A percentile compares a stretch with the other conserved stretches of the same genome.
These are phyloP conservation scores for Ormyrus thymus DNA, from an alignment of 2,888 invertebrate species.

Conservation along the genomic window DNA sequence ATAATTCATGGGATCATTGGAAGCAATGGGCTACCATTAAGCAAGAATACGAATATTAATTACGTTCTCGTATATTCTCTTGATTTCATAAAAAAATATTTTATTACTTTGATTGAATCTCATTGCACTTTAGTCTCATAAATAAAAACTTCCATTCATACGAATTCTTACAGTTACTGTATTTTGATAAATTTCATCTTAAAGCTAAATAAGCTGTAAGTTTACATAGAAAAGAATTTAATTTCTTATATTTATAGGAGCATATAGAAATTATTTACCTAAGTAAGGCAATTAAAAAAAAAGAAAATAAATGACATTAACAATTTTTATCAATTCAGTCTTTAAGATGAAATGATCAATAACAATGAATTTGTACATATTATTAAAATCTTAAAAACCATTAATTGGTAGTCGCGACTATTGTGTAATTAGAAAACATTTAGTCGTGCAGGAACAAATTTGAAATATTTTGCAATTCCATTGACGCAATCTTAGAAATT, in stretches of 20 bases:
- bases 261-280: neutral
- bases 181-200: constrained; percentile 1
- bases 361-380: constrained; percentile 11
- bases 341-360: constrained; percentile 25
- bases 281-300: neutral
- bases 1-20: constrained; percentile 66
- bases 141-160: constrained; percentile 39
- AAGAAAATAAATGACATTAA: constrained; percentile 1
- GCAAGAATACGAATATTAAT: constrained; percentile 55
- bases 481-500: constrained; percentile 26
- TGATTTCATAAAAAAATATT: neutral
- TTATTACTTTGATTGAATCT: constrained; percentile 31
- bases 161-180: constrained; percentile 3
- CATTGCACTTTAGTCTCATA: constrained; percentile 47
- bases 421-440: constrained; percentile 9
- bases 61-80: neutral
- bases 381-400: neutral
- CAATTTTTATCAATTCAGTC: neutral
- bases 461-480: constrained; percentile 10
- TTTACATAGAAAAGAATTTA: neutral
- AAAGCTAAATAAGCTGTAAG: neutral
- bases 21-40: constrained; percentile 63
- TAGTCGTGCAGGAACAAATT: neutral
- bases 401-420: too few relatives aligned
- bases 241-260: constrained; percentile 20